These are phyloP conservation scores for Mantis religiosa DNA, from an alignment of 2,888 invertebrate genomes.

Conservation along the genomic window DNA sequence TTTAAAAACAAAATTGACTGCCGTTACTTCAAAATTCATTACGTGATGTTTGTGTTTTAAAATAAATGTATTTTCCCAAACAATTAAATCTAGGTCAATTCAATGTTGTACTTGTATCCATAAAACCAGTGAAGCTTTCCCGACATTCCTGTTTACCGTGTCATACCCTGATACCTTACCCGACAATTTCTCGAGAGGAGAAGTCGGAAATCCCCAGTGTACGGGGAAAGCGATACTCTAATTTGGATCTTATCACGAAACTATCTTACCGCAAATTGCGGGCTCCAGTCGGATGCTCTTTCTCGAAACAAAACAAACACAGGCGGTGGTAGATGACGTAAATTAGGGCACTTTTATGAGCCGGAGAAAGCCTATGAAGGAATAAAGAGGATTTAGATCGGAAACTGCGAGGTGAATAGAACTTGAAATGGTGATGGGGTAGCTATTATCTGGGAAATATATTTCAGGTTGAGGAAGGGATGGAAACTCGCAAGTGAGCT, in stretches of 20 bases:
- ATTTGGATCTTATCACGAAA: neutral
- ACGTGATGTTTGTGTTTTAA: too few species aligned
- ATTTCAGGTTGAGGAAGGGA: neutral
- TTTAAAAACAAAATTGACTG: too few species aligned
- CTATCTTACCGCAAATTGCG: neutral
- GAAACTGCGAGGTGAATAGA: neutral
- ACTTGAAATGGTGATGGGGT: neutral
- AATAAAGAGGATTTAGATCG: neutral
- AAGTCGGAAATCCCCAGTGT: neutral
- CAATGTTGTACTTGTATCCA: too few species aligned
- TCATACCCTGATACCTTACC: too few species aligned
- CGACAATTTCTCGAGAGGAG: too few species aligned
- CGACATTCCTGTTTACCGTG: too few species aligned
- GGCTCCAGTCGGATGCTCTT: neutral
- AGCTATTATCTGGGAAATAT: neutral
- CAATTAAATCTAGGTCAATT: too few species aligned
- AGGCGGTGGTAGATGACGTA: neutral
- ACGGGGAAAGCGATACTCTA: neutral
- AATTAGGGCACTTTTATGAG: neutral
- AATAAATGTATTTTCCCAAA: too few species aligned
- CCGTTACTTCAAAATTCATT: too few species aligned
- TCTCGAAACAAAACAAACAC: neutral
- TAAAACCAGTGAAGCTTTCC: too few species aligned
- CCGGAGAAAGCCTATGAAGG: too few species aligned
- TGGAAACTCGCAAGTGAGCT: too few species aligned